phyloP scores from a whole-genome alignment of 2,113 vertebrate species.

The Sorex araneus region DNA sequence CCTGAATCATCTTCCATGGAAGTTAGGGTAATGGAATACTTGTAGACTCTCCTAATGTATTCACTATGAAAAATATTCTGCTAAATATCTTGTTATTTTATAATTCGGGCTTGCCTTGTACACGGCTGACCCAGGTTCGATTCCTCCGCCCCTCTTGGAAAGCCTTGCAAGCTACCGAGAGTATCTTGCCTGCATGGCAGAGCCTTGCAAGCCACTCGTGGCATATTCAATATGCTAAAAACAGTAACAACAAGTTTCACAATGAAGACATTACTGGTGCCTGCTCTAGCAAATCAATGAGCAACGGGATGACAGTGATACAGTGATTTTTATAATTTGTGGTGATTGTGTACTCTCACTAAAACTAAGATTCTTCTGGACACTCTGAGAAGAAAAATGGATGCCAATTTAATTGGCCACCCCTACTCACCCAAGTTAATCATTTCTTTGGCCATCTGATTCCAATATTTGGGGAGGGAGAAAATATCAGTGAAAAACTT shows the following conservation, averaged over 20 bases:
- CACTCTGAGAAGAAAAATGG: slow-evolving; percentile 6
- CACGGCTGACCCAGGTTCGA: too few species aligned
- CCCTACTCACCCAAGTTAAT: not conserved
- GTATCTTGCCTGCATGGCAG: too few species aligned
- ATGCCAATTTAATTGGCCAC: not conserved
- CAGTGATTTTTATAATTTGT: not conserved
- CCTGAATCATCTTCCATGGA: not conserved
- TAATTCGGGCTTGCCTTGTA: too few species aligned
- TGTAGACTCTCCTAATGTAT: not conserved
- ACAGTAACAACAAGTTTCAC: too few species aligned
- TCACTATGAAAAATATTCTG: not conserved
- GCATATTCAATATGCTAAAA: too few species aligned
- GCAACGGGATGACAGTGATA: too few species aligned
- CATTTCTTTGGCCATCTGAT: not conserved
- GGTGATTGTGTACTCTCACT: not conserved
- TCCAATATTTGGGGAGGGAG: not conserved
- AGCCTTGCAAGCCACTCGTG: too few species aligned
- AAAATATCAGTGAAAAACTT: accelerated
- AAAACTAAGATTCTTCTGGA: not conserved
- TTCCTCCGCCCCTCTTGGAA: too few species aligned
- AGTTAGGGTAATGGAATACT: not conserved
- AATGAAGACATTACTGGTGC: too few species aligned
- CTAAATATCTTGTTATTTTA: not conserved
- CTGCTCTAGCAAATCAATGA: too few species aligned
- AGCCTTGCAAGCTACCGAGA: too few species aligned